Base-by-base conservation (phyloP, 2,888 invertebrate species). In the Peribatodes rhomboidaria region DNA sequence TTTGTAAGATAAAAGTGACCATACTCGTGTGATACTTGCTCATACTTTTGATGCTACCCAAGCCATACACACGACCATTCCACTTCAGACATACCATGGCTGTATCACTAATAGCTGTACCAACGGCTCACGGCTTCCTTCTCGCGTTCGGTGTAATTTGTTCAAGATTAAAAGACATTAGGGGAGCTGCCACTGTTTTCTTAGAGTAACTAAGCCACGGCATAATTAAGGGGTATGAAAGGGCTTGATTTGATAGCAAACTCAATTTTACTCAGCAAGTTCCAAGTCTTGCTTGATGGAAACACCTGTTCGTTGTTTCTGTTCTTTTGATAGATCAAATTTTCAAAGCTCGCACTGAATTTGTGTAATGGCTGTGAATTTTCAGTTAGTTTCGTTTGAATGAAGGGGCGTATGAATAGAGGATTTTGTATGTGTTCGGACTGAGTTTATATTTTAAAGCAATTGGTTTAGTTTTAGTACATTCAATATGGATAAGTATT, bases 121-220 rank as follows among this genome's bases (percentile, higher is more conserved):
- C 67, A 41, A 41, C 33, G 41, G 50, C 52, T 65, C 59, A 62
- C 47, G 49, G 50, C 57, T 59, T 65, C 57, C 53, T 47, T 54
- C 62, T 69, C 53, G 50, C 41, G 52, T 63, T 55, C 22, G n/a
- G 50, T 37, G 37, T 60, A 61, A 63, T 66, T 68, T 58, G 65
- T 65, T 63, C 65, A 50, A 72, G 69, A 73, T 72, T 70, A 75
- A 75, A 73, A 75, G 67, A 73, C 72, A 71, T 75, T 63, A 70
- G 63, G 61, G 66, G 68, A 58, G 58, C 63, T 55, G 52, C 61
- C 50, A 54, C 41, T 33, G 54, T 46, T 64, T 54, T 47, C 58
- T 59, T 55, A n/a, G 52, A 63, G 64, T 55, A 59, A 49, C 57
- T 58, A 54, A 54, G 59, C 49, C 49, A 20, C 39, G 47, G 63